Evolutionary conservation across 2,797 vertebrate species (phyloP).

Genomic region (Trachops cirrhosus): DNA sequence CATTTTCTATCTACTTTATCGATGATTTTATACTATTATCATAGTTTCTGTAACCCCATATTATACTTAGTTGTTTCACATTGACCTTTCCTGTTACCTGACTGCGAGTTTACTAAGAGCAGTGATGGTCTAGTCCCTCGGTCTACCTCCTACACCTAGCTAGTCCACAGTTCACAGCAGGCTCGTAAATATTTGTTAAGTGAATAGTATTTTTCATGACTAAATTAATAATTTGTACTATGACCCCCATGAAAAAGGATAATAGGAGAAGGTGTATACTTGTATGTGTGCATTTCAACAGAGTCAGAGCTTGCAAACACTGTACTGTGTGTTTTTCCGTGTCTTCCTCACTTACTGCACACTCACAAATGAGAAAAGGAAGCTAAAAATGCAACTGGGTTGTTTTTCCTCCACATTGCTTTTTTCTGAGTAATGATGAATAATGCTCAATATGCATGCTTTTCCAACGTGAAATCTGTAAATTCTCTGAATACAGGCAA

Average conservation of each 20-base stretch:
- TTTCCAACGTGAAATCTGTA: slow-evolving; percentile 50
- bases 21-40: neutral
- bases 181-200: neutral
- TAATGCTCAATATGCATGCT: neutral
- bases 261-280: neutral
- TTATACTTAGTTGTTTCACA: neutral
- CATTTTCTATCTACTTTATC: neutral
- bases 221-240: neutral
- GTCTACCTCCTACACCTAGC: neutral
- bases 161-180: neutral
- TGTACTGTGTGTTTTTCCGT: slow-evolving; percentile 4
- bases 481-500: slow-evolving; percentile 56
- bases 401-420: slow-evolving; percentile 11
- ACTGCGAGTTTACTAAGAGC: neutral
- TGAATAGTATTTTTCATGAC: neutral
- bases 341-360: slow-evolving; percentile 39
- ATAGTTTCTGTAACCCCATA: neutral
- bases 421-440: slow-evolving; percentile 58
- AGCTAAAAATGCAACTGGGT: slow-evolving; percentile 16
- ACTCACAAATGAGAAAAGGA: slow-evolving; percentile 60
- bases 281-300: neutral
- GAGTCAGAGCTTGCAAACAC: slow-evolving; percentile 33
- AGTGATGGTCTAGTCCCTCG: neutral
- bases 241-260: neutral
- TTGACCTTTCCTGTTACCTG: neutral